These are phyloP conservation scores for Pygoscelis adeliae DNA, from an alignment of 2,113 vertebrate species.

Conservation along the genomic window DNA sequence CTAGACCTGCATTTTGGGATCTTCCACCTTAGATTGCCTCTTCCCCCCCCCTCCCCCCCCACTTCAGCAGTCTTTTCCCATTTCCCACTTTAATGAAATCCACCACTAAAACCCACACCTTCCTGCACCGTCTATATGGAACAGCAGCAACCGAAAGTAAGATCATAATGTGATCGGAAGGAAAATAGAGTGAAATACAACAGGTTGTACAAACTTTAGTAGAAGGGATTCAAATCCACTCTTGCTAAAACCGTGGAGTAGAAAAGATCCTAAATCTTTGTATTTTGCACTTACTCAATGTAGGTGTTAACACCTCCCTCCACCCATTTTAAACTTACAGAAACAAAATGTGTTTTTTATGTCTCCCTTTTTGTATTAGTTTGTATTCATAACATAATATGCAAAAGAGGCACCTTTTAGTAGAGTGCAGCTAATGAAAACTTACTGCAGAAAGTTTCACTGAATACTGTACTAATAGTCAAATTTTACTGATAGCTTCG, in stretches of 20 bases:
- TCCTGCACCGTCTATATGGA: not conserved
- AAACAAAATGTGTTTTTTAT: not conserved
- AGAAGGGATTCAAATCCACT: not conserved
- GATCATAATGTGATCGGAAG: not conserved
- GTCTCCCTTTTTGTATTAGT: not conserved
- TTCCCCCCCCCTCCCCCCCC: not conserved
- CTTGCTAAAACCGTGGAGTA: not conserved
- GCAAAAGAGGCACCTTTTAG: not conserved
- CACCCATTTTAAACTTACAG: not conserved
- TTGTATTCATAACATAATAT: not conserved
- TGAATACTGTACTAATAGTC: not conserved
- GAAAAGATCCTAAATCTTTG: not conserved
- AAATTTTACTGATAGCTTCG: not conserved
- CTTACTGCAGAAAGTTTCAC: not conserved
- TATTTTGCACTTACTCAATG: not conserved
- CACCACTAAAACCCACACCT: not conserved
- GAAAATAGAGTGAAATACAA: not conserved
- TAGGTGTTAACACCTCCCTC: not conserved
- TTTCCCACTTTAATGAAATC: not conserved
- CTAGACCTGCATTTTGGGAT: not conserved
- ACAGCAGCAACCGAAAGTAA: not conserved
- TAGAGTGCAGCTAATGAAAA: not conserved
- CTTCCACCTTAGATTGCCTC: not conserved
- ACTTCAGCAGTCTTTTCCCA: not conserved
- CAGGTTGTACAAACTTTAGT: not conserved